Conservation (phyloP, 92 coral and sea anemone genomes). For the Paragorgia papillata region DNA sequence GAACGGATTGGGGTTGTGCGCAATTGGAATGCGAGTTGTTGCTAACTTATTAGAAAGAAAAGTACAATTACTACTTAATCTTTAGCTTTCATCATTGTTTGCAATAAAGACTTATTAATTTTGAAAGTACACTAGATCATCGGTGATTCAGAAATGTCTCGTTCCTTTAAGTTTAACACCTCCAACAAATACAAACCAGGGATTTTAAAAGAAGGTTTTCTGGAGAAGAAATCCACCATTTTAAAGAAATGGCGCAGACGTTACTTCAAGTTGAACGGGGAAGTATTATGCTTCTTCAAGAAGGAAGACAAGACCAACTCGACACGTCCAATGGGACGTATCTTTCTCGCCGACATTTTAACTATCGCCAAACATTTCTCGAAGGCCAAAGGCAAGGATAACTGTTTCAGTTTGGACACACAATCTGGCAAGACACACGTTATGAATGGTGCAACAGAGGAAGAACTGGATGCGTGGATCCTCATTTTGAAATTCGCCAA, state of each 20-base stretch:
- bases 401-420: slow-evolving; percentile 78
- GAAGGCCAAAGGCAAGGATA: slow-evolving; percentile 71
- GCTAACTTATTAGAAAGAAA: no score
- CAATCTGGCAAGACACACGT: slow-evolving; percentile 71
- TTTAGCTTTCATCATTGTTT: no score
- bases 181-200: slow-evolving; percentile 43
- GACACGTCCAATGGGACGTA: slow-evolving; percentile 83
- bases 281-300: slow-evolving; percentile 85
- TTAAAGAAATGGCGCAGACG: slow-evolving; percentile 92
- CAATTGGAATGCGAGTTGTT: no score
- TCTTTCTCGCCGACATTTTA: slow-evolving; percentile 82
- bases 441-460: slow-evolving; percentile 76
- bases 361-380: slow-evolving; percentile 77
- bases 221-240: slow-evolving; percentile 76
- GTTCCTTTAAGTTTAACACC: no score
- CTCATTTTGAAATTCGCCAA: slow-evolving; percentile 70
- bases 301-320: slow-evolving; percentile 81
- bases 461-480: slow-evolving; percentile 82
- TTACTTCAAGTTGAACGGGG: slow-evolving; percentile 77
- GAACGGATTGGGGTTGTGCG: no score
- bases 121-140: no score
- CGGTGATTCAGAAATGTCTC: slow-evolving; percentile 17
- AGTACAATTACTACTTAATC: no score
- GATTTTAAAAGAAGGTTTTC: slow-evolving; percentile 76
- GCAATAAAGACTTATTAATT: no score